phyloP scores from a whole-genome alignment of 2,797 vertebrate genomes.

The Sebastes steindachneri region DNA sequence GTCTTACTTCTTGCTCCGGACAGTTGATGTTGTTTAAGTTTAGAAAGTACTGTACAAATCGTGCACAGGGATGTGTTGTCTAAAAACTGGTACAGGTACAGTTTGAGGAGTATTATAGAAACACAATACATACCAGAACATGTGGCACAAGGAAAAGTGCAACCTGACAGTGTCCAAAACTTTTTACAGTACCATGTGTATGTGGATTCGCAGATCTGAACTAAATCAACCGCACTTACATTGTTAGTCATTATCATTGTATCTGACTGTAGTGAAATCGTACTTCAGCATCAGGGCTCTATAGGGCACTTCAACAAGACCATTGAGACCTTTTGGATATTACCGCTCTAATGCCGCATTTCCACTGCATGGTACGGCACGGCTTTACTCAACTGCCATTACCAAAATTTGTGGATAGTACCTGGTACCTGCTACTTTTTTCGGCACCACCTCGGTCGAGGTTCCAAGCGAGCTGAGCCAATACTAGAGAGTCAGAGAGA shows the following conservation, averaged over 20 bases:
- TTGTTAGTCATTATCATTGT: conserved; percentile 8
- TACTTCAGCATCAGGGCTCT: not conserved
- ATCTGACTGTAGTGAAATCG: conserved; percentile 27
- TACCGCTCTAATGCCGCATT: not conserved
- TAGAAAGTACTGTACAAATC: not conserved
- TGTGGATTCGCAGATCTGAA: not conserved
- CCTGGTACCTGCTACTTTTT: no score
- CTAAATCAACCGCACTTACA: not conserved
- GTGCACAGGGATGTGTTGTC: not conserved
- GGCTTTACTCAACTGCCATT: no score
- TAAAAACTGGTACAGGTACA: not conserved
- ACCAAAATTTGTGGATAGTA: no score
- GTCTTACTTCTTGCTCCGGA: conserved; percentile 3
- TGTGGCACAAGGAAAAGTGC: not conserved
- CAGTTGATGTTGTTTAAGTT: not conserved
- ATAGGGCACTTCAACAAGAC: not conserved
- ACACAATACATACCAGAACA: not conserved
- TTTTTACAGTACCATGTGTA: not conserved
- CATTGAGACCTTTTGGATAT: conserved; percentile 19
- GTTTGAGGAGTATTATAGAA: not conserved
- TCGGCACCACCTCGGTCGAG: no score
- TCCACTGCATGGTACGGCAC: no score
- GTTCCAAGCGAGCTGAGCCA: no score
- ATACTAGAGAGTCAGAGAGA: no score
- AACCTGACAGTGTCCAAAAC: not conserved